Conservation (phyloP, 2,888 invertebrate genomes). For the Pristionchus japonicus region DNA sequence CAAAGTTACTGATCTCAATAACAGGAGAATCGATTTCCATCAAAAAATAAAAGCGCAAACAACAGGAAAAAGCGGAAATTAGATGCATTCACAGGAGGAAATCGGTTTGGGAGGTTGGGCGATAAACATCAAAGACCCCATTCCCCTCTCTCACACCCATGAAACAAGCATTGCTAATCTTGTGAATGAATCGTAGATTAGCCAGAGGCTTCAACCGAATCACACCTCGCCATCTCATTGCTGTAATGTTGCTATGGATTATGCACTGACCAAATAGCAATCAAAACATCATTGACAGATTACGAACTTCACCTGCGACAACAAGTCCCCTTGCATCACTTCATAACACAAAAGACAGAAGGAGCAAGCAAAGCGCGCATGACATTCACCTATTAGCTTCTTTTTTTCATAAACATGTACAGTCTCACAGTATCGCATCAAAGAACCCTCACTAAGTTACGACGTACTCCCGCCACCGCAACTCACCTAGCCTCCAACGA, state of each 20-base stretch:
- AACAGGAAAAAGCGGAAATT: background rate
- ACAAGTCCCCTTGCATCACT: background rate
- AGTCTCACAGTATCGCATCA: background rate
- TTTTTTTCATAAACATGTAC: no score
- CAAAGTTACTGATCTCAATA: no score
- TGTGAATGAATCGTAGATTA: background rate
- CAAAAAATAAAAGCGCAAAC: background rate
- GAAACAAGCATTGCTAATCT: constrained; percentile 23
- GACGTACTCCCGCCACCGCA: background rate
- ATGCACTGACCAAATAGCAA: background rate
- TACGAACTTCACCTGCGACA: background rate
- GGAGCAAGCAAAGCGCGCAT: no score
- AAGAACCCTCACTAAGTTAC: background rate
- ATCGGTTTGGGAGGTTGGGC: background rate
- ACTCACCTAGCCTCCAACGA: background rate
- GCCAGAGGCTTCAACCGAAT: background rate
- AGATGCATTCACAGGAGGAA: background rate
- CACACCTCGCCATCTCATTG: background rate
- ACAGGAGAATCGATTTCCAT: no score
- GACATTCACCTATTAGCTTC: no score
- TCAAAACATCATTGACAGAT: background rate
- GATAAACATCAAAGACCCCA: background rate
- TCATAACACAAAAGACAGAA: background rate
- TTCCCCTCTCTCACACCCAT: background rate
- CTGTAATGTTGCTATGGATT: background rate